These are phyloP conservation scores for Conchocele bisecta DNA, from an alignment of 2,888 invertebrate species.

Conservation along the genomic window DNA sequence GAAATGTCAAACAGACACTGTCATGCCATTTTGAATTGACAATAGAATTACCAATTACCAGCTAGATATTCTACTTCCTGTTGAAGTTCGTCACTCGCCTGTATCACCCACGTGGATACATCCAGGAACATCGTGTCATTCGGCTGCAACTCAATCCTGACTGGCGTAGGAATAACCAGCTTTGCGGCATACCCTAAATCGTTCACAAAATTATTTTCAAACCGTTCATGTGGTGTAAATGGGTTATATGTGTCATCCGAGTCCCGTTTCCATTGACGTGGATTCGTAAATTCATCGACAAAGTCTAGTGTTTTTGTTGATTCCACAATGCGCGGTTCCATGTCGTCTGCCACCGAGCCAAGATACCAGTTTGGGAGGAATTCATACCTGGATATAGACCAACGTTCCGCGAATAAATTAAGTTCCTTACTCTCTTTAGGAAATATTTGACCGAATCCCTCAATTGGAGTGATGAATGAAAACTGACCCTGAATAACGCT, in stretches of 20 bases:
- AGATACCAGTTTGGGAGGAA: constrained; percentile 52
- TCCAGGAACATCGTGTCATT: background rate
- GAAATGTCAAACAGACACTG: no score
- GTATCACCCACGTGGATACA: background rate
- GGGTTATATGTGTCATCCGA: constrained; percentile 61
- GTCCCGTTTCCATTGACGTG: constrained; percentile 64
- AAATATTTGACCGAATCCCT: background rate
- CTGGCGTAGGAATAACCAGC: background rate
- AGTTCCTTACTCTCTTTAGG: background rate
- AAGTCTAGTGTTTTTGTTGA: constrained; percentile 56
- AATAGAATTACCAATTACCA: background rate
- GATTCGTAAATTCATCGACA: constrained; percentile 36
- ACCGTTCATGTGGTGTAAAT: constrained; percentile 58
- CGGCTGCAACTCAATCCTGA: background rate
- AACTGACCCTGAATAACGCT: background rate
- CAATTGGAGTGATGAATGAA: background rate
- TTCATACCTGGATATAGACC: constrained; percentile 27
- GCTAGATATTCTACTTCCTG: background rate
- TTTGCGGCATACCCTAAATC: constrained; percentile 22
- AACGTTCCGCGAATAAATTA: constrained; percentile 4
- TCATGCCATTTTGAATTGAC: no score
- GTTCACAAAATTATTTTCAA: constrained; percentile 43
- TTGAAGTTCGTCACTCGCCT: background rate
- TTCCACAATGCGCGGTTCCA: constrained; percentile 32
- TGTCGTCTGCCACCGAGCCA: constrained; percentile 4